These are phyloP conservation scores for Saimiri boliviensis DNA, from an alignment of 2,113 vertebrate species.

Conservation along the genomic window DNA sequence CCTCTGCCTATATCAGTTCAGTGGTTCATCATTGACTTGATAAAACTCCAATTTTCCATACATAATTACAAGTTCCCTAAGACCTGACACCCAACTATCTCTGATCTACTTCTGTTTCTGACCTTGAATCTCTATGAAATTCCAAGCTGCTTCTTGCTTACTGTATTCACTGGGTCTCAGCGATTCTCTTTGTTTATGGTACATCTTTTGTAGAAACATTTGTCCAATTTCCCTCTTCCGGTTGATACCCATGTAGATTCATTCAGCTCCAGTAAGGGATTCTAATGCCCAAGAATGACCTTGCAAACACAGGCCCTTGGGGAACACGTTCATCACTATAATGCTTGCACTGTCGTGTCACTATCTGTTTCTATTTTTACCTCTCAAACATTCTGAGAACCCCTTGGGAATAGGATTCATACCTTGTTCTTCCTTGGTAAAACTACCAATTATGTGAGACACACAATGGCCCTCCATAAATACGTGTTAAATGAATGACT, in stretches of 20 bases:
- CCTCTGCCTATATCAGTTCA: neutral
- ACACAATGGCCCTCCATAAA: neutral
- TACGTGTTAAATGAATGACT: neutral
- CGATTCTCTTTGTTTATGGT: neutral
- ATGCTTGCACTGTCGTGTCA: neutral
- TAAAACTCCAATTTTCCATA: neutral
- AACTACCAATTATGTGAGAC: neutral
- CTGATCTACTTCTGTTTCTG: neutral
- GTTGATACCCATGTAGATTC: neutral
- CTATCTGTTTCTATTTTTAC: neutral
- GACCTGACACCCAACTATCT: neutral
- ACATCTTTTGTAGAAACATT: neutral
- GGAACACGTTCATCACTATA: neutral
- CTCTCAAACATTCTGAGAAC: neutral
- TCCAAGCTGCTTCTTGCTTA: neutral
- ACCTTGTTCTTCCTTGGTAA: neutral
- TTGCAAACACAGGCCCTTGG: neutral
- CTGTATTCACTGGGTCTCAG: neutral
- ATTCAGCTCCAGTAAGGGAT: neutral
- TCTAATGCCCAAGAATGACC: neutral
- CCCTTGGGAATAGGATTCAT: neutral
- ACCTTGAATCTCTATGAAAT: neutral
- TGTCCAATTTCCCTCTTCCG: neutral
- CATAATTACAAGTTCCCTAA: neutral
- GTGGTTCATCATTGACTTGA: neutral